These are phyloP conservation scores for Pocota personata DNA, from an alignment of 2,888 invertebrate genomes.

Conservation along the genomic window DNA sequence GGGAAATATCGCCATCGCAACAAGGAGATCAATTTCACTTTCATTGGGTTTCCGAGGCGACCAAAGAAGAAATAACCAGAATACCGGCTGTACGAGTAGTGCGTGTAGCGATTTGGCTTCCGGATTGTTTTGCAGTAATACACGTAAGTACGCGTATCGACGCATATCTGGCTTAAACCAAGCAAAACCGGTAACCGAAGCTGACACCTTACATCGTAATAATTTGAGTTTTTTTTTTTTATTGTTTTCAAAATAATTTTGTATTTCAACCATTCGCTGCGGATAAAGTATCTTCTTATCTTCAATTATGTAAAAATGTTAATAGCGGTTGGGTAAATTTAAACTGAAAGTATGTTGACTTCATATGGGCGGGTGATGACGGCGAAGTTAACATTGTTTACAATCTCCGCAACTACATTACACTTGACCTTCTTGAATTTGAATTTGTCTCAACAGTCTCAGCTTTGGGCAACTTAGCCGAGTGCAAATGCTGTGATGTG, in stretches of 20 bases:
- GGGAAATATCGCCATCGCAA: conserved; percentile 45
- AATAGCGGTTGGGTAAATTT: conserved; percentile 7
- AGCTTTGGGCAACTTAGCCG: background rate
- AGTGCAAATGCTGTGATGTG: conserved; percentile 10
- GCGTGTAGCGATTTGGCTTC: conserved; percentile 66
- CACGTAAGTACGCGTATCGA: background rate
- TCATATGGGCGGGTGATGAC: conserved; percentile 19
- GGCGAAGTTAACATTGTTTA: conserved; percentile 12
- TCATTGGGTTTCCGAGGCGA: conserved; percentile 67
- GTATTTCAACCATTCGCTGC: conserved; percentile 22
- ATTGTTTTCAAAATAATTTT: conserved; percentile 14
- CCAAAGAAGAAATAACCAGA: conserved; percentile 63
- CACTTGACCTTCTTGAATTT: conserved; percentile 53
- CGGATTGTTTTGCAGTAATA: conserved; percentile 62
- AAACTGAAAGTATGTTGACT: conserved; percentile 45
- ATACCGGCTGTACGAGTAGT: conserved; percentile 63
- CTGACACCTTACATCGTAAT: conserved; percentile 63
- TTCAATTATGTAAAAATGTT: conserved; percentile 55
- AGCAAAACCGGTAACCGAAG: conserved; percentile 64
- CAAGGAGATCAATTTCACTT: conserved; percentile 69
- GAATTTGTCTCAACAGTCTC: background rate
- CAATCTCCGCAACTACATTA: conserved; percentile 29
- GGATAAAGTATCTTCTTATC: conserved; percentile 28
- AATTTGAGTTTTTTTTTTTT: background rate
- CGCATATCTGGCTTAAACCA: conserved; percentile 20